Base-by-base conservation (phyloP, 2,113 vertebrate species). In the Caloenas nicobarica region DNA sequence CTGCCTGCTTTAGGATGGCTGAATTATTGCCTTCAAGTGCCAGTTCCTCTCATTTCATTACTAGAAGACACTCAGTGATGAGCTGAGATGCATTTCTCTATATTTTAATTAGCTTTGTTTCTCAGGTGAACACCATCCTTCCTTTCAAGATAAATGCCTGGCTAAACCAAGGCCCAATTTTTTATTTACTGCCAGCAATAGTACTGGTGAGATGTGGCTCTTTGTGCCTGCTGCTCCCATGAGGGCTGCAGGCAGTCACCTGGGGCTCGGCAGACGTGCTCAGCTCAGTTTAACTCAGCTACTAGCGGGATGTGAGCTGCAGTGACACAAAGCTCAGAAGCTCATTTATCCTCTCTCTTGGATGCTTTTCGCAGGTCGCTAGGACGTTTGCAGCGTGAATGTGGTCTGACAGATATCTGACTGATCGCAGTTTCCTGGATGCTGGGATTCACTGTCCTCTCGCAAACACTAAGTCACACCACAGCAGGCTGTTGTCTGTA, bases 321-420 rank as follows among this genome's bases (percentile, higher is more conserved):
- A 72, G 61, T 56, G 93, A 91, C 83, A 95, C 65, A 58, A 72
- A 92, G 70, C 73, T 92, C 4, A 0, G 84, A 87, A 93, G 65
- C 56, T 93, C 53, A 57, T 95, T 96, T 94, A 56, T 66, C 33
- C 34, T 56, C 60, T 88, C 85, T 71, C 68, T 83, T 29, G 65
- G 88, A 90, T 81, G 88, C 31, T 90, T 90, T 94, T 81, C 84
- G 77, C 84, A 84, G 93, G 91, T 93, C 89, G 44, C 61, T 48
- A 7, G 70, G 80, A 68, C 22, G 16, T 81, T 74, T 88, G 86
- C 72, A 44, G 73, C 2, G 2, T 72, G 85, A 79, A 71, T 81
- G 70, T 76, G 61, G 69, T 38, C 93, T 89, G 93, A 76, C 89
- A 86, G 36, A 65, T 65, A 58, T 13, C 58, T 76, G 48, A 42